Percentiles rank a stretch among this genome's conserved stretches.
Conservation (phyloP, 2,113 vertebrate genomes). For the Coreoperca whiteheadi region DNA sequence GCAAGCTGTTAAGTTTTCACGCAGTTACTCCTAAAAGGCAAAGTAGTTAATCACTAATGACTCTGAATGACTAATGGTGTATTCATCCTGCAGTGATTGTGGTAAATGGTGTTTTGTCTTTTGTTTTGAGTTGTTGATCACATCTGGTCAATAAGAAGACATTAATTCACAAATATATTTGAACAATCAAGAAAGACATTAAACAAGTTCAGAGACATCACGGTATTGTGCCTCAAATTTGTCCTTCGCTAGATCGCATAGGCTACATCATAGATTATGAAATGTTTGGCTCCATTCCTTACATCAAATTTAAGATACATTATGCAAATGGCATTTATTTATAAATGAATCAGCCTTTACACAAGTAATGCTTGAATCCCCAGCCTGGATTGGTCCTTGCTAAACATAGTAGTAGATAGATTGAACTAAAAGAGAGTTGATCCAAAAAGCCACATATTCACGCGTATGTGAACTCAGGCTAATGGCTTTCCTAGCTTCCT, state of each 20-base stretch:
- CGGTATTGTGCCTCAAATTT: not conserved
- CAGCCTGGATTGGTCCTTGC: not conserved
- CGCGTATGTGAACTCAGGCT: not conserved
- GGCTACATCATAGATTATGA: not conserved
- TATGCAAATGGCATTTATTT: not conserved
- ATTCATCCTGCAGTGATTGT: slow-evolving; percentile 15
- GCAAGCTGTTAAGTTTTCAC: slow-evolving; percentile 24
- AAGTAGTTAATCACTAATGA: slow-evolving; percentile 41
- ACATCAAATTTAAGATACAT: not conserved
- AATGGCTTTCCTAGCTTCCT: not conserved
- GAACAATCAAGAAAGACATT: not conserved
- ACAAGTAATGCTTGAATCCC: not conserved
- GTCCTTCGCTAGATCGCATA: not conserved
- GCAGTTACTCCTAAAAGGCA: slow-evolving; percentile 11
- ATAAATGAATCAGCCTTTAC: not conserved
- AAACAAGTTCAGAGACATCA: not conserved
- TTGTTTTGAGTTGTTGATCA: slow-evolving; percentile 28
- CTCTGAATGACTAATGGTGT: slow-evolving; percentile 29
- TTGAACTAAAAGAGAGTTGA: not conserved
- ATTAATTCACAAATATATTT: not conserved
- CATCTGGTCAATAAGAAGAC: slow-evolving; percentile 5
- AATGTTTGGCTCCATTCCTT: not conserved
- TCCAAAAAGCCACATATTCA: not conserved
- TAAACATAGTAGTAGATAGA: not conserved
- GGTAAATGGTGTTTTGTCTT: slow-evolving; percentile 19